Evolutionary conservation across 2,113 vertebrate genomes (phyloP), one percentile per base, ranked within the genome.

Genomic region (Lamprologus callipterus): DNA sequence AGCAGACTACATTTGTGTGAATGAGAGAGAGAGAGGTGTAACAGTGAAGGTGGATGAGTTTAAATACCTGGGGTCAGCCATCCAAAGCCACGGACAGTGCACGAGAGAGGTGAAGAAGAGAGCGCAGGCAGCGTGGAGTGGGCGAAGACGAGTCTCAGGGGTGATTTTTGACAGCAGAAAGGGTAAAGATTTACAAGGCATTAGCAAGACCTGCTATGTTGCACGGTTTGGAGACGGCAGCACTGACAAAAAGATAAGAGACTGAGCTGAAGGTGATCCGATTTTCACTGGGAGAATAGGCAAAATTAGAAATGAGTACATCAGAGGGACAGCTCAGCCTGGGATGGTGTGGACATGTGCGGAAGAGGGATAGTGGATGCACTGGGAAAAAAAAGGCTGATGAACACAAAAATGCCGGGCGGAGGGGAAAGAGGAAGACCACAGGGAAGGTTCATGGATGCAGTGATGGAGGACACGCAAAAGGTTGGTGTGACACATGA

Each of bases 121-220:
- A 4, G 9, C 9, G 9, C 58, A 63, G 16, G 28, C 58, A 63
- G 58, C 9, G 28, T 33, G 9, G 58, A 63, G 58, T 63, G 9
- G 58, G 58, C 2, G 2, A 19, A 33, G 28, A 35, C 0, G 9
- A 19, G 31, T 63, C 4, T 33, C 16, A 60, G 58, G 2, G 58
- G 58, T 33, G 16, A 10, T 33, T 63, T 63, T 0, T 63, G 28
- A 33, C 58, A 63, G 58, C 28, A 63, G 28, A 63, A 63, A 63
- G 28, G 28, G 9, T 63, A 63, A 63, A 19, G 28, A 17, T 33
- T 63, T 33, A 63, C 16, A 19, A 63, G 58, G 31, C 58, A 19
- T 63, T 63, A 33, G 28, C 58, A 33, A 63, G 28, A 63, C 58
- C 28, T 63, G 58, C 58, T 63, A 63, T 33, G 16, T 63, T 60